Evolutionary conservation across 30 jellyfish, hydroid and myxozoan species (phyloP), one percentile per base, ranked within the genome.

Genomic region (Chironex yamaguchii): DNA sequence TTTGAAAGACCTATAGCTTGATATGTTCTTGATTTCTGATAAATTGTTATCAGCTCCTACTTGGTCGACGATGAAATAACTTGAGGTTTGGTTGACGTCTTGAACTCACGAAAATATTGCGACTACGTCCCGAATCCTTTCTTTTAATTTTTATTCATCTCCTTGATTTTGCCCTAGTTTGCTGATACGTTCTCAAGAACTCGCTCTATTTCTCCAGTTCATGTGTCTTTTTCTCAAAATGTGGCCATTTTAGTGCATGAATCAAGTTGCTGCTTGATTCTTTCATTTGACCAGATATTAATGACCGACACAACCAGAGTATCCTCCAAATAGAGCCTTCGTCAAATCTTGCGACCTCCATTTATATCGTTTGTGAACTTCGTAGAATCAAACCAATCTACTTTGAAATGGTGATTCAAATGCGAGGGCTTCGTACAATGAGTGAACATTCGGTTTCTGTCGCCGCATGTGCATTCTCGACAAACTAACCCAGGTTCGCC

Each of bases 401-500:
- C 14, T 9, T n/a, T 42, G 62, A 9, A 11, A n/a, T 9, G 62
- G 11, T 11, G n/a, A 42, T 9, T 9, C 62, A 42, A 42, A n/a
- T 9, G 62, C 14, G 79, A 66, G 66, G 31, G 79, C 66, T 63
- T 66, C 31, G 79, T 21, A 25, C 31, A 63, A 4, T 63, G 66
- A 54, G 65, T 66, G 27, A 25, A 25, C 65, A 11, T 66, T 66
- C 31, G 23, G 31, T 3, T 12, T 27, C 17, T 4, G 79, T 25
- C 65, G 14, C 65, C 79, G 67, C 79, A 28, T 66, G 79, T 27
- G 27, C 66, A 28, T 66, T n/a, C n/a, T 27, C 27, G 6, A 66
- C 17, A 21, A 66, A 66, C 79, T 66, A 66, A 66, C 66, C 79
- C 66, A 63, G 79, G 79, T 66, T 66, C 79, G 65, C 79, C 4